Evolutionary conservation across 1,140 invertebrate species (phyloP), one percentile per base, ranked within the genome.

Genomic region (Leptinotarsa defecta): DNA sequence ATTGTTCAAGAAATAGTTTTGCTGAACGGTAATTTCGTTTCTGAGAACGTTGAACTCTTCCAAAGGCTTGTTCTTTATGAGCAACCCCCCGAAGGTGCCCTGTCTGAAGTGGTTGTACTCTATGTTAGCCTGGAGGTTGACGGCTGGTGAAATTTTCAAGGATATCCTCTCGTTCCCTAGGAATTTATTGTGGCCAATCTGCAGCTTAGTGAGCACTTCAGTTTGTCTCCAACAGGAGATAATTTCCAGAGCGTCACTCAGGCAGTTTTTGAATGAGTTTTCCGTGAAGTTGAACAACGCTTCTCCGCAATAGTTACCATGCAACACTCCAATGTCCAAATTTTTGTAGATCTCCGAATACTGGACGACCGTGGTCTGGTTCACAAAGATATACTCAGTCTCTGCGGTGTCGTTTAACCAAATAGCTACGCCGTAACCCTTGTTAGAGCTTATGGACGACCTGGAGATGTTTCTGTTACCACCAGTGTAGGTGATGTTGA

Each of bases 401-500:
- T 95, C 91, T 83, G 91, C 91, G 15, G 94, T 95, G 81, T 97
- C 91, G 83, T 98, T 98, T 67, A 95, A 87, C 94, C 94, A 97
- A 1, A 96, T 87, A 1, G 94, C 92, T 34, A 97, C 85, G n/a
- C 96, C 96, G 80, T 93, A 92, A 8, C 94, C 93, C 52, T 89
- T 88, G 85, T 98, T 98, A 0, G 91, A 97, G 76, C 89, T 92
- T 63, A 96, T 84, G 17, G 89, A 92, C 43, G 92, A 93, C 81
- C 91, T 88, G 13, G 96, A 97, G 52, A 99, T 89, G 81, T 99
- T 96, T 70, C 94, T 89, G 76, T 92, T 93, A 3, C 97, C 97
- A 1, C 97, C 96, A 1, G 94, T 93, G 74, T 95, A 95, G 0
- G 96, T 97, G 4, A 98, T 93, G 81, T 98, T 97, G 4, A 95